Percentiles rank a stretch among this genome's conserved stretches.
Evolutionary conservation across 2,797 vertebrate genomes (phyloP).

Genomic region (Fistularia commersonii): DNA sequence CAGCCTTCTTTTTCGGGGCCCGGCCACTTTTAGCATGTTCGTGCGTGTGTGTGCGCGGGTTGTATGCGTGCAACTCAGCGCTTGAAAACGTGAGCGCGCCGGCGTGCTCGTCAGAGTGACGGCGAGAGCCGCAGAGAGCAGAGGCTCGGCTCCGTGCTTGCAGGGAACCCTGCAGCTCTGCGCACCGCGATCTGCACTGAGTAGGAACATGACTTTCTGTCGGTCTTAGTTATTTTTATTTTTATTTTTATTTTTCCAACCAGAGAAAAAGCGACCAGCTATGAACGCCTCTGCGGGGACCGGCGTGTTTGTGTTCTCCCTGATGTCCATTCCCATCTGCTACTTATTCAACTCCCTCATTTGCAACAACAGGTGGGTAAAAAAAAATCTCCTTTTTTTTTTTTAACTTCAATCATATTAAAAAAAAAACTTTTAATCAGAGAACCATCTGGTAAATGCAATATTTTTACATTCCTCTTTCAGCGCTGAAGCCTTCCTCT

Average conservation of each 20-base stretch:
- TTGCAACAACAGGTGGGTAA: constrained; percentile 78
- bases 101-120: neutral
- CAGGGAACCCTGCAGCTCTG: neutral
- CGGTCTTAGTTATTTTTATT: neutral
- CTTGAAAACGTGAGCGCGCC: too few species aligned
- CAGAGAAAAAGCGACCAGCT: constrained; percentile 10
- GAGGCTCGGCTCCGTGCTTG: too few species aligned
- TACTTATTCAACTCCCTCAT: constrained; percentile 83
- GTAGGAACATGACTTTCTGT: too few species aligned
- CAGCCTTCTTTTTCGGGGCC: too few species aligned
- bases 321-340: constrained; percentile 86
- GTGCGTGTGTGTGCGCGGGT: too few species aligned
- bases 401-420: neutral
- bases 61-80: too few species aligned
- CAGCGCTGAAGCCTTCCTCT: constrained; percentile 81
- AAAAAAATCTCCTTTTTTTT: neutral
- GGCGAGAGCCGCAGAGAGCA: neutral
- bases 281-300: constrained; percentile 90
- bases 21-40: too few species aligned
- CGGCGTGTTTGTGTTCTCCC: constrained; percentile 85
- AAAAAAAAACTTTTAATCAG: neutral
- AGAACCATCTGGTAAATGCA: neutral
- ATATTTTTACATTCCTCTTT: neutral
- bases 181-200: neutral
- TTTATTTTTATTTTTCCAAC: neutral